These are phyloP conservation scores for Sympetrum striolatum DNA, from an alignment of 2,888 invertebrate species.

Conservation along the genomic window DNA sequence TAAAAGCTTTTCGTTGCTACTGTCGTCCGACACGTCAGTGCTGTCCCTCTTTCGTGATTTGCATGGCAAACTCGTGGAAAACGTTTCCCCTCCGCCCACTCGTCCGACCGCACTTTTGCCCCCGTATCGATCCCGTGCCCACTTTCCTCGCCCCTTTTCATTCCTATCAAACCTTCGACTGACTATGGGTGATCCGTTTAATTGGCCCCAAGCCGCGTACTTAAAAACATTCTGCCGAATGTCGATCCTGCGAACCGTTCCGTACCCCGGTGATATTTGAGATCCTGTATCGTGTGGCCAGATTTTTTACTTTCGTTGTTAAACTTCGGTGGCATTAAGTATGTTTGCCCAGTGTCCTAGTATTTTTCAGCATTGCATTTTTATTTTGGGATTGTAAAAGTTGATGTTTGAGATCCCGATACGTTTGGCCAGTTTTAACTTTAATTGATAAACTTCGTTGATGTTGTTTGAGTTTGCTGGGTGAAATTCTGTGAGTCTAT, in stretches of 20 bases:
- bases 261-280: neutral
- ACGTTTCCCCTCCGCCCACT: neutral
- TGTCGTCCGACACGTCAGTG: conserved; percentile 22
- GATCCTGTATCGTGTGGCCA: too few species aligned
- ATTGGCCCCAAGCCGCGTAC: neutral
- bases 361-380: too few species aligned
- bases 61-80: conserved; percentile 2
- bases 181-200: neutral
- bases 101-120: neutral
- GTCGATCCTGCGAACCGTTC: neutral
- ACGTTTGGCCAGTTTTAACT: too few species aligned
- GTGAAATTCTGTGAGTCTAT: too few species aligned
- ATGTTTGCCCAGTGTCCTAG: too few species aligned
- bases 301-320: too few species aligned
- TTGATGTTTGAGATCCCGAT: too few species aligned
- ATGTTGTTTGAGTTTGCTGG: too few species aligned
- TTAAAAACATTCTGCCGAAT: neutral
- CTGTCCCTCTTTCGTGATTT: conserved; percentile 15
- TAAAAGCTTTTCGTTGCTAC: conserved; percentile 36
- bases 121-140: neutral
- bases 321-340: too few species aligned
- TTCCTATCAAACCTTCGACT: neutral
- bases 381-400: too few species aligned
- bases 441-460: too few species aligned
- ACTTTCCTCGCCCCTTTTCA: neutral